phyloP scores from a whole-genome alignment of 2,113 vertebrate species.

The Chloropsis hardwickii region DNA sequence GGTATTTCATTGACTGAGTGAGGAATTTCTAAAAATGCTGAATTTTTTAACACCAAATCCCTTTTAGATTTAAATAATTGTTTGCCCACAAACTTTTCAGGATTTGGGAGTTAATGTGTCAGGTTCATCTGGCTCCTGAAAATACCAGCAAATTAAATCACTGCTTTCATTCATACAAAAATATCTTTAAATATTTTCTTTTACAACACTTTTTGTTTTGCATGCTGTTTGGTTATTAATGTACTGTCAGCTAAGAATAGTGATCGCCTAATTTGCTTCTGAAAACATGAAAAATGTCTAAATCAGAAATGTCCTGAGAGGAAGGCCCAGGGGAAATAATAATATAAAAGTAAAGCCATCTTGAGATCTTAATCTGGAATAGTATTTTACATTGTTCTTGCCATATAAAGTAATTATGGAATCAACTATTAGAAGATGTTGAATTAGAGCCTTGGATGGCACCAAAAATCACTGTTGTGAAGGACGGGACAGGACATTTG shows the following conservation, averaged over 20 bases:
- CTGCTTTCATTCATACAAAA: neutral
- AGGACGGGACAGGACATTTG: constrained; percentile 71
- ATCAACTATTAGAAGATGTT: constrained; percentile 70
- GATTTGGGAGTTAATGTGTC: neutral
- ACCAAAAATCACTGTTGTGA: constrained; percentile 76
- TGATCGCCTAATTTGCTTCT: neutral
- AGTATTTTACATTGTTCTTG: constrained; percentile 57
- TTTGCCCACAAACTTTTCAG: neutral
- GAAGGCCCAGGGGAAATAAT: neutral
- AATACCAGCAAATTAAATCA: neutral
- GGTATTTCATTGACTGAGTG: neutral
- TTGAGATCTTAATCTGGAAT: constrained; percentile 36
- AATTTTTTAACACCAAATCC: neutral
- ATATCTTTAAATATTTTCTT: neutral
- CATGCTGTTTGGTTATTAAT: neutral
- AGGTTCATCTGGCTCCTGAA: neutral
- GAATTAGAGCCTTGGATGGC: constrained; percentile 69
- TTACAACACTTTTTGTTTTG: neutral
- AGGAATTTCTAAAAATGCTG: neutral
- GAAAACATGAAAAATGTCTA: neutral
- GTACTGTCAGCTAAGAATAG: neutral
- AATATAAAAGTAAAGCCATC: constrained; percentile 33
- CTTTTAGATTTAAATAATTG: neutral
- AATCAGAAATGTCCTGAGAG: neutral
- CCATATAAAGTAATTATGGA: constrained; percentile 68